Evolutionary conservation across 2,113 vertebrate genomes (phyloP).

Genomic region (Misgurnus mizolepis): DNA sequence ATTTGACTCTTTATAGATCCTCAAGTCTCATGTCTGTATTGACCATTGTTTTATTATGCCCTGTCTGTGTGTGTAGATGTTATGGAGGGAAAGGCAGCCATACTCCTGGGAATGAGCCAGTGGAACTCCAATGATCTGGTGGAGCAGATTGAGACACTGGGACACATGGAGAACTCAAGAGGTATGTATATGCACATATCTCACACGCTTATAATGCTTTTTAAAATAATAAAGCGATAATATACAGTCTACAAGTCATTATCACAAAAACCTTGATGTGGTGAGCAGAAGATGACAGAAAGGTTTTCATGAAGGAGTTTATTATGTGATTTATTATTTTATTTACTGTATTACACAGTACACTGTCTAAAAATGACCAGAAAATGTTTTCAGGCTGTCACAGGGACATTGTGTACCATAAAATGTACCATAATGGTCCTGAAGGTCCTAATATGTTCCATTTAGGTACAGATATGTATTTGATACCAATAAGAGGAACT

Average conservation of each 20-base stretch:
- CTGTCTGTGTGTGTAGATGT: slow-evolving; percentile 80
- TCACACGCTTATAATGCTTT: not conserved
- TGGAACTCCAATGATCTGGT: slow-evolving; percentile 98
- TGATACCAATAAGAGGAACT: too few relatives aligned
- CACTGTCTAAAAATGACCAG: too few relatives aligned
- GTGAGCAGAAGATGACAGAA: too few relatives aligned
- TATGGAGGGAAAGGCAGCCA: slow-evolving; percentile 90
- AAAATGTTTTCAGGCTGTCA: too few relatives aligned
- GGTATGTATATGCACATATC: slow-evolving; percentile 67
- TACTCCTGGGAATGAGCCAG: slow-evolving; percentile 96
- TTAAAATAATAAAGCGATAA: not conserved
- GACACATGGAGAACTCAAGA: slow-evolving; percentile 85
- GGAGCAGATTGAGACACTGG: slow-evolving; percentile 96
- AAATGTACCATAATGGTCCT: too few relatives aligned
- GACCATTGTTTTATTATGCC: not conserved
- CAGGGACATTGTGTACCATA: too few relatives aligned
- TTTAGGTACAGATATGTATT: too few relatives aligned
- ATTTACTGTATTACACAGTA: too few relatives aligned
- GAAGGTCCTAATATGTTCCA: too few relatives aligned
- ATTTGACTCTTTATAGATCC: not conserved
- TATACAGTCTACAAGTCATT: not conserved
- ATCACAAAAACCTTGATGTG: too few relatives aligned
- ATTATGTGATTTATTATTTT: too few relatives aligned
- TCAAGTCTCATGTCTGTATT: not conserved
- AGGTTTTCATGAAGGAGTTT: too few relatives aligned